Base-by-base conservation (phyloP, 2,113 vertebrate genomes). In the Prunella fulvescens region DNA sequence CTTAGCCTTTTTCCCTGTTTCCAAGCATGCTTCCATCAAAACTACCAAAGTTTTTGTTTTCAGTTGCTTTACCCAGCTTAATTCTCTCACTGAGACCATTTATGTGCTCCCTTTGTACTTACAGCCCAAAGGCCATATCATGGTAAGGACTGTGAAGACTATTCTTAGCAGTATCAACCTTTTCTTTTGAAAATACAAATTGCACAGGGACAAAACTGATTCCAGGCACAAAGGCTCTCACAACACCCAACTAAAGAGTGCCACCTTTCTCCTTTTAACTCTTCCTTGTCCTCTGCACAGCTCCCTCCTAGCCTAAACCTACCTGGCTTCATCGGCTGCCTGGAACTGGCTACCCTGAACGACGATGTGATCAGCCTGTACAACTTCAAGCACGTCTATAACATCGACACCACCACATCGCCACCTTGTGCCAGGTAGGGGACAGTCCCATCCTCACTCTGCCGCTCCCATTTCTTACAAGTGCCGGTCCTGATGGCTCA, bases 361-460 rank as follows among this genome's bases (percentile, higher is more conserved):
- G 98, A 98, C 16, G 99, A 99, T 7, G 98, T 99, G 45, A 98
- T 99, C 98, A 99, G 99, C 88, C 97, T 99, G 11, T 99, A 99
- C 97, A 98, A 99, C 93, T 99, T 99, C 95, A 99, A 98, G 96
- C 93, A 98, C 40, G 97, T 98, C 86, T 98, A 99, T 73, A 98
- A 98, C 74, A 98, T 99, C 92, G 97, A 99, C 92, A 97, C 98
- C 24, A 78, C 92, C 35, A 89, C 96, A 64, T 97, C 98, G 31
- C 81, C 97, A 79, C 99, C 99, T 51, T 99, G 99, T 96, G 97
- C 98, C 95, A 98, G 98, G 98, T 98, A 97, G 92, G 94, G 45
- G 61, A 86, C 73, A 71, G 9, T 83, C 81, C 39, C 35, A 6
- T 14, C 8, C 10, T 42, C 54, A 2, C 48, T 25, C 60, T 31